Base-by-base conservation (phyloP, 2,888 invertebrate genomes). In the Thecocarcelia acutangulata region DNA sequence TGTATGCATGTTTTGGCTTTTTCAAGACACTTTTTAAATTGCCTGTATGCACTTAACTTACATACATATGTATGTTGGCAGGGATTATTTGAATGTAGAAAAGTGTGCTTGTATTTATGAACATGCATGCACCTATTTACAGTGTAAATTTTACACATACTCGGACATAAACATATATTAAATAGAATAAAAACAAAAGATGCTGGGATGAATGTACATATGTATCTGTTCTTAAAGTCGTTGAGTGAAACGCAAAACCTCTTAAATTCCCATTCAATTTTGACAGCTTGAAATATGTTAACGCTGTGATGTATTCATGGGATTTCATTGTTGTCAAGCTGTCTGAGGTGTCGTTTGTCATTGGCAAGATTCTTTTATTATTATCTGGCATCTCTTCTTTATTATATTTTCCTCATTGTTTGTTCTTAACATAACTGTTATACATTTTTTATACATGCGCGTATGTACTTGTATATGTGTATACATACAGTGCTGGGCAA, bases 321-420 rank as follows among this genome's bases (percentile, higher is more conserved):
- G 54, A 75, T 78, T 78, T 70, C 48, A 82, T 82, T 82, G 82
- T 82, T 82, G 78, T 78, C 82, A 82, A 73, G 56, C 77, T 82
- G 82, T 82, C 82, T 82, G 48, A 78, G 82, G 66, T 74, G 78
- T 82, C 82, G 82, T 78, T 82, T 82, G 82, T 78, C 78, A 74
- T 82, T 82, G 69, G 72, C 69, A 76, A 73, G 17, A 46, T 63
- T 73, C 63, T 61, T 8, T 72, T n/a, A n/a, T 61, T 64, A n/a
- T 44, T 37, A 46, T 46, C 33, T 54, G 17, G 8, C 12, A 56
- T 52, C 24, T 75, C 61, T 40, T 8, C 13, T 58, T 44, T 44
- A 24, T 56, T 56, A 11, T 61, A 2, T 52, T 17, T 13, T 19
- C 37, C 44, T 8, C n/a, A 40, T 56, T 76, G 52, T 61, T 52